Percentiles rank a stretch among this genome's conserved stretches.
Conservation (phyloP, 2,888 invertebrate genomes). For the Tanytarsus gracilentus region DNA sequence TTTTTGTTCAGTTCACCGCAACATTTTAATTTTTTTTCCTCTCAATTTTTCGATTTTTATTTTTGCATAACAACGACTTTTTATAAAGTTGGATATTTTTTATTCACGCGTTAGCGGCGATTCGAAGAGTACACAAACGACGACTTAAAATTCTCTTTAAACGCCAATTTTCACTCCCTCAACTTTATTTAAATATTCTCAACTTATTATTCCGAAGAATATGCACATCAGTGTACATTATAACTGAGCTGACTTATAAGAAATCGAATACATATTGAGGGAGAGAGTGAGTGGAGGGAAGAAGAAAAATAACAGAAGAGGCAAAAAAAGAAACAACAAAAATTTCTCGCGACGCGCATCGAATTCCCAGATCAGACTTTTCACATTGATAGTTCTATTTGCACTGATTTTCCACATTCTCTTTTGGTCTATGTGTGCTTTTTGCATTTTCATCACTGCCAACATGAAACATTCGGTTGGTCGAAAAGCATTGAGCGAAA, state of each 20-base stretch:
- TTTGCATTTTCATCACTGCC: conserved; percentile 22
- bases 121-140: no score
- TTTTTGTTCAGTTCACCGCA: background rate
- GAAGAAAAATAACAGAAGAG: background rate
- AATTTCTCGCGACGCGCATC: conserved; percentile 12
- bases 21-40: background rate
- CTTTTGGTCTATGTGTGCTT: no score
- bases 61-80: background rate
- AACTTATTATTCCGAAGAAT: no score
- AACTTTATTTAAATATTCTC: no score
- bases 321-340: conserved; percentile 4
- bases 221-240: no score
- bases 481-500: background rate
- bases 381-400: conserved; percentile 28
- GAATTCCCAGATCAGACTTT: conserved; percentile 19
- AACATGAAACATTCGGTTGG: background rate
- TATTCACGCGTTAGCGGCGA: no score
- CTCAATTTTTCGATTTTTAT: background rate
- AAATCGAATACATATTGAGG: no score
- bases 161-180: no score
- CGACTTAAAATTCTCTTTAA: no score
- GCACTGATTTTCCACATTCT: conserved; percentile 28
- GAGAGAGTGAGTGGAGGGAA: background rate
- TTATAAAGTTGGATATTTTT: conserved; percentile 2
- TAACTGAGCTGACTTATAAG: no score